These are phyloP conservation scores for Oplegnathus fasciatus DNA, from an alignment of 2,113 vertebrate species.

Conservation along the genomic window DNA sequence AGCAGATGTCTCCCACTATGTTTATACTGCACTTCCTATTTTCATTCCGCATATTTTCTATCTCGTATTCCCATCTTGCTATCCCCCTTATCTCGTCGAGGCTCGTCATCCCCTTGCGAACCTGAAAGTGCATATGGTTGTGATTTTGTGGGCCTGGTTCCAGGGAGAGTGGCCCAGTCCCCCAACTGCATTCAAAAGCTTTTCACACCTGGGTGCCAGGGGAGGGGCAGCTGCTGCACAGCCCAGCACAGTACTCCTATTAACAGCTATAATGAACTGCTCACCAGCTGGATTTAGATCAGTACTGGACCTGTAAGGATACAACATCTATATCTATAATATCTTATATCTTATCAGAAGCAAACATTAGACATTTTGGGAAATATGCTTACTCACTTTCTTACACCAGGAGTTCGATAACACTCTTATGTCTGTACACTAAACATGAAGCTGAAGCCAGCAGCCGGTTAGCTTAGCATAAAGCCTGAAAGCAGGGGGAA, in stretches of 20 bases:
- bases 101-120: conserved; percentile 29
- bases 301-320: neutral
- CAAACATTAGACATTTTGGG: neutral
- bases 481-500: too few species aligned
- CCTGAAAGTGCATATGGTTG: conserved; percentile 41
- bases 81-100: conserved; percentile 28
- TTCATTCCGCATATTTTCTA: conserved; percentile 32
- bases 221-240: conserved; percentile 32
- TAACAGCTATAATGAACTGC: conserved; percentile 49
- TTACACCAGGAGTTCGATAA: neutral
- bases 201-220: conserved; percentile 64
- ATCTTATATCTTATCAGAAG: neutral
- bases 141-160: conserved; percentile 34
- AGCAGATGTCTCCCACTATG: neutral
- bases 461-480: neutral
- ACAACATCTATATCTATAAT: neutral
- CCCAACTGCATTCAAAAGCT: conserved; percentile 35
- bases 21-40: conserved; percentile 31
- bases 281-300: conserved; percentile 25
- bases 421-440: neutral
- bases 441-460: neutral
- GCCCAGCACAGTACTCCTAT: conserved; percentile 7
- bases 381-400: neutral
- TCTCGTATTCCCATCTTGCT: conserved; percentile 50
- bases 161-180: conserved; percentile 6